Conservation (phyloP, 2,888 invertebrate genomes). For the Amblyjoppa proteus region DNA sequence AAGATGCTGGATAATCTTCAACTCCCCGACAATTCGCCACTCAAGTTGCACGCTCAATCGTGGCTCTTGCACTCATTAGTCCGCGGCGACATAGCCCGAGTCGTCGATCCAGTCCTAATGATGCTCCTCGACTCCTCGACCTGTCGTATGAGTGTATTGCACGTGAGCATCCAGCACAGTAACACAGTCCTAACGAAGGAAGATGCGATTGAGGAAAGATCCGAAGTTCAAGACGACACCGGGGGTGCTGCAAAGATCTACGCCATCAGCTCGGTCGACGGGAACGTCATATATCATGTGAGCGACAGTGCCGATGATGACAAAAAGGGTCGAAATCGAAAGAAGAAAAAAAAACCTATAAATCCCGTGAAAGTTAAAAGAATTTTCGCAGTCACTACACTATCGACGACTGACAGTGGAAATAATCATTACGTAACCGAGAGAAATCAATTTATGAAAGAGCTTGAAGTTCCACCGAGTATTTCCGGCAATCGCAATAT, state of each 20-base stretch:
- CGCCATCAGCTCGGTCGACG: slow-evolving; percentile 93
- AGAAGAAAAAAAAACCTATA: slow-evolving; percentile 79
- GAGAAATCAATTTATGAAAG: slow-evolving; percentile 83
- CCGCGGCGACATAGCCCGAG: slow-evolving; percentile 91
- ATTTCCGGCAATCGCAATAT: slow-evolving; percentile 86
- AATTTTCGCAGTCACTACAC: slow-evolving; percentile 87
- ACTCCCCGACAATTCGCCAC: slow-evolving; percentile 86
- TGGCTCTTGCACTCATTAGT: slow-evolving; percentile 92
- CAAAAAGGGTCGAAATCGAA: slow-evolving; percentile 74
- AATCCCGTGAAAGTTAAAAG: slow-evolving; percentile 85
- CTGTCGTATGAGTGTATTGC: slow-evolving; percentile 92
- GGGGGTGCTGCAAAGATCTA: slow-evolving; percentile 88
- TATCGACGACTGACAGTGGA: slow-evolving; percentile 84
- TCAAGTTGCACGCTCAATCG: slow-evolving; percentile 89
- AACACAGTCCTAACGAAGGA: slow-evolving; percentile 82
- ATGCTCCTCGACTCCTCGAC: slow-evolving; percentile 93
- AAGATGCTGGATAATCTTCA: slow-evolving; percentile 91
- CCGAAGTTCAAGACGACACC: slow-evolving; percentile 80
- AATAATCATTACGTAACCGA: slow-evolving; percentile 84
- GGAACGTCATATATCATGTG: slow-evolving; percentile 90
- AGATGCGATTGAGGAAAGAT: slow-evolving; percentile 77
- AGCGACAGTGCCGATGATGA: slow-evolving; percentile 84
- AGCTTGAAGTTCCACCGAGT: slow-evolving; percentile 86
- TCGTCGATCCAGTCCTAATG: slow-evolving; percentile 91
- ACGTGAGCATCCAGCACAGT: slow-evolving; percentile 88